A percentile compares a stretch with the other conserved stretches of the same genome.
Evolutionary conservation across 2,888 invertebrate genomes (phyloP).

Genomic region (Andrena hattorfiana): DNA sequence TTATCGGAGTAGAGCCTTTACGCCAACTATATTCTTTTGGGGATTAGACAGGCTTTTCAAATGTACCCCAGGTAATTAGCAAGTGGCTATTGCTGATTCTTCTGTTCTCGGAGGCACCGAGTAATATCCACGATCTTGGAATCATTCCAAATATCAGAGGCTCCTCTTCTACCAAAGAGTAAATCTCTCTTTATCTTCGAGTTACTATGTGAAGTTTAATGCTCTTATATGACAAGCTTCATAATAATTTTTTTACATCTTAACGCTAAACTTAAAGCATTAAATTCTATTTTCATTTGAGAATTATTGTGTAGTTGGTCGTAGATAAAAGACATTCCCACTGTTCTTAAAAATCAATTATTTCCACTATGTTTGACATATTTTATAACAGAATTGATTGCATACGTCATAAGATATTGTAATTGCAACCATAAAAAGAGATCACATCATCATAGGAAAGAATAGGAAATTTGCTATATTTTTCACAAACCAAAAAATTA

Average conservation of each 20-base stretch:
- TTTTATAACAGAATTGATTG: too few relatives aligned
- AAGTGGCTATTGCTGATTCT: conserved; percentile 53
- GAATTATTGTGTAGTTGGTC: too few relatives aligned
- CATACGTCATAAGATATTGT: too few relatives aligned
- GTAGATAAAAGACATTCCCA: too few relatives aligned
- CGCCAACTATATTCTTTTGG: conserved; percentile 51
- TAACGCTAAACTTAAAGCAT: too few relatives aligned
- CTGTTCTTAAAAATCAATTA: too few relatives aligned
- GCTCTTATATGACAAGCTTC: not conserved
- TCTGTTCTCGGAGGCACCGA: conserved; percentile 19
- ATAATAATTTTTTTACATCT: not conserved
- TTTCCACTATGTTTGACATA: too few relatives aligned
- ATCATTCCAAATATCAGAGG: conserved; percentile 45
- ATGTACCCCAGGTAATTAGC: conserved; percentile 73
- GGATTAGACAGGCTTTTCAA: conserved; percentile 53
- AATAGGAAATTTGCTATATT: too few relatives aligned
- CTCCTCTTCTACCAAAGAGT: conserved; percentile 29
- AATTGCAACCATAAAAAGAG: too few relatives aligned
- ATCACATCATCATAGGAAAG: too few relatives aligned
- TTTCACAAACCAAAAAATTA: too few relatives aligned
- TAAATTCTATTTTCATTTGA: too few relatives aligned
- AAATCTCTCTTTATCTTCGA: conserved; percentile 41
- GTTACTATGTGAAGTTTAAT: not conserved
- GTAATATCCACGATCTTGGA: conserved; percentile 50
- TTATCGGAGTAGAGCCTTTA: conserved; percentile 35